These are phyloP conservation scores for Amyelois transitella DNA, from an alignment of 1,140 invertebrate species.

Conservation along the genomic window DNA sequence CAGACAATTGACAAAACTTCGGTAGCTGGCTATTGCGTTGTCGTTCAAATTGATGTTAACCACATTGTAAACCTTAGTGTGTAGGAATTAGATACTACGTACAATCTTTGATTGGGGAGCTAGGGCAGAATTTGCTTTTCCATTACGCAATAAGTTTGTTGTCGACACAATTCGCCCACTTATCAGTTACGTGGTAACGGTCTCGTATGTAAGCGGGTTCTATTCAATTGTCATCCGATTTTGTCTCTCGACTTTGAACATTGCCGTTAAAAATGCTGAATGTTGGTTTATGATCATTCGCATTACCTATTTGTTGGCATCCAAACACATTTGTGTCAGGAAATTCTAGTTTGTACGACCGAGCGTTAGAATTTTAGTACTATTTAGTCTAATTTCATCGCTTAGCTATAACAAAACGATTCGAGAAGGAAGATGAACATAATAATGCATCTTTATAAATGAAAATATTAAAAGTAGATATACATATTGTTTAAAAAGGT, in stretches of 20 bases:
- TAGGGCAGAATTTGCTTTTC: conserved; percentile 18
- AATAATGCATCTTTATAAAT: too few relatives aligned
- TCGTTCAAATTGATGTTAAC: conserved; percentile 47
- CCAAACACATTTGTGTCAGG: too few relatives aligned
- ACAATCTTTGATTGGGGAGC: neutral
- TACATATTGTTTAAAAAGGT: neutral
- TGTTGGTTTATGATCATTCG: neutral
- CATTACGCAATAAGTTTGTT: conserved; percentile 25
- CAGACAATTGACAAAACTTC: conserved; percentile 47
- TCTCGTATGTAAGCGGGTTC: conserved; percentile 8
- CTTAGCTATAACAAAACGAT: too few relatives aligned
- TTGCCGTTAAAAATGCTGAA: neutral
- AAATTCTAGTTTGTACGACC: too few relatives aligned
- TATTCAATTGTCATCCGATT: conserved; percentile 1
- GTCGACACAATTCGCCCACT: conserved; percentile 20
- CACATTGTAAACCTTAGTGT: conserved; percentile 35
- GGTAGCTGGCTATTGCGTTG: conserved; percentile 29
- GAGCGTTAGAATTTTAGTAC: too few relatives aligned
- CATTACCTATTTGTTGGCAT: too few relatives aligned
- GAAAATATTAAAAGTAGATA: too few relatives aligned
- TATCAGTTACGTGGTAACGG: conserved; percentile 17
- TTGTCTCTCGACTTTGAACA: neutral
- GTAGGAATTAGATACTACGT: conserved; percentile 17
- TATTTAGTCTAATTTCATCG: too few relatives aligned
- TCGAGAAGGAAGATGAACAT: too few relatives aligned